Evolutionary conservation across 2,888 invertebrate species (phyloP).

Genomic region (Octodonta nipae): DNA sequence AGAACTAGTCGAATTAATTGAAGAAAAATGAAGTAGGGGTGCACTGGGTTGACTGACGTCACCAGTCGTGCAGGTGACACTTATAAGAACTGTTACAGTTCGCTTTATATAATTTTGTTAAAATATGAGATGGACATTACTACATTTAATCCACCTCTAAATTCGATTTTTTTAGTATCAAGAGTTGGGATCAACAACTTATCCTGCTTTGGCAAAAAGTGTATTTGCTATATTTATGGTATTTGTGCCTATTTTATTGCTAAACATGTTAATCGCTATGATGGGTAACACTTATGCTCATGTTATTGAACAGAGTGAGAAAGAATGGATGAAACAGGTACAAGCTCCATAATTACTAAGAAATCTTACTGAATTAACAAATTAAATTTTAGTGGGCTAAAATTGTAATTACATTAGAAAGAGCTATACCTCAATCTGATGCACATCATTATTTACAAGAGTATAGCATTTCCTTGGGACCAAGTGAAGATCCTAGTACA

Average conservation of each 20-base stretch:
- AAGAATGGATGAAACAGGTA: constrained; percentile 95
- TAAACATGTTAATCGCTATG: constrained; percentile 99
- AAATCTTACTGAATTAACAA: neutral
- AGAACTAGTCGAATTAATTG: no score
- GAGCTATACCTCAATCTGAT: constrained; percentile 81
- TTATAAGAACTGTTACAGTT: no score
- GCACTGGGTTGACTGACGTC: no score
- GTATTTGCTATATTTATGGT: constrained; percentile 98
- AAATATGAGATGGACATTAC: no score
- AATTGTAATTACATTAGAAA: constrained; percentile 89
- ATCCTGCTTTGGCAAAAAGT: constrained; percentile 82
- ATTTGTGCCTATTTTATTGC: constrained; percentile 85
- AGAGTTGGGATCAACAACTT: constrained; percentile 77
- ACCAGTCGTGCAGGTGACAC: no score
- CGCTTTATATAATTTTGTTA: no score
- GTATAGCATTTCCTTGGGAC: constrained; percentile 85
- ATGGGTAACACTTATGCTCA: constrained; percentile 99
- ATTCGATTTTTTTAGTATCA: constrained; percentile 58
- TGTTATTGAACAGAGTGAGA: constrained; percentile 95
- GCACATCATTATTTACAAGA: constrained; percentile 84
- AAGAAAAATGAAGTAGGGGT: no score
- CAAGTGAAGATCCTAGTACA: constrained; percentile 65
- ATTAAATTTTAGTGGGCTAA: constrained; percentile 78
- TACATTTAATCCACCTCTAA: no score
- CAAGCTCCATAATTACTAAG: neutral